Evolutionary conservation across 2,888 invertebrate genomes (phyloP), one percentile per base, ranked within the genome.

Genomic region (Galeopsomyia nigrocyanea): DNA sequence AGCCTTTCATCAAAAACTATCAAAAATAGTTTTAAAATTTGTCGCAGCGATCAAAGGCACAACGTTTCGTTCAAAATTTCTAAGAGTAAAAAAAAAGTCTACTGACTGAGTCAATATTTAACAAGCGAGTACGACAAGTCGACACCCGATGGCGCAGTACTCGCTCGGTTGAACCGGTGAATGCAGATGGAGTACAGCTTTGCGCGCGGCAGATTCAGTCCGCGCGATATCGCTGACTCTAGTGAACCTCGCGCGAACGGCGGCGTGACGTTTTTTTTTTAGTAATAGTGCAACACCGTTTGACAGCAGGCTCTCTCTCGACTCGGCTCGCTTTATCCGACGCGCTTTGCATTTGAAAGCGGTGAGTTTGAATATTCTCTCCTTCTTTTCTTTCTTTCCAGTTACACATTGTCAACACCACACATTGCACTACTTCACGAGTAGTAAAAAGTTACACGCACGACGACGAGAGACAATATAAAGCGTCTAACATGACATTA

Each of bases 151-250:
- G 73, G 22, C 68, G 55, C 31, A 0, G 17, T 53, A 17, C 14
- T 47, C 55, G 63, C n/a, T 26, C 10, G 13, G 39, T 13, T 13
- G 14, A 62, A 46, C 26, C 64, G 64, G 64, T 53, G 64, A 53
- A 64, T 21, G 62, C 21, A 49, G 53, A 46, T 55, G n/a, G 47
- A 39, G 53, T 50, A 64, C 16, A 61, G 55, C 53, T 9, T 6
- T 14, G 50, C 6, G 31, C 39, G 47, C 50, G 22, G 58, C 39
- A 0, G 46, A 60, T 50, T 73, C 68, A 73, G 73, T 73, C 53
- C 61, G 68, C 61, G 73, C 39, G 39, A 39, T 39, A 69, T 26
- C 60, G 65, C 73, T 56, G 68, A 73, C 68, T 61, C 50, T 56
- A 16, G 19, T 58, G 50, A 26, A 10, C 13, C 60, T 13, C 39